A percentile compares a stretch with the other conserved stretches of the same genome.
phyloP scores from a whole-genome alignment of 2,797 vertebrate species.

The Gadopsis bispinosus region DNA sequence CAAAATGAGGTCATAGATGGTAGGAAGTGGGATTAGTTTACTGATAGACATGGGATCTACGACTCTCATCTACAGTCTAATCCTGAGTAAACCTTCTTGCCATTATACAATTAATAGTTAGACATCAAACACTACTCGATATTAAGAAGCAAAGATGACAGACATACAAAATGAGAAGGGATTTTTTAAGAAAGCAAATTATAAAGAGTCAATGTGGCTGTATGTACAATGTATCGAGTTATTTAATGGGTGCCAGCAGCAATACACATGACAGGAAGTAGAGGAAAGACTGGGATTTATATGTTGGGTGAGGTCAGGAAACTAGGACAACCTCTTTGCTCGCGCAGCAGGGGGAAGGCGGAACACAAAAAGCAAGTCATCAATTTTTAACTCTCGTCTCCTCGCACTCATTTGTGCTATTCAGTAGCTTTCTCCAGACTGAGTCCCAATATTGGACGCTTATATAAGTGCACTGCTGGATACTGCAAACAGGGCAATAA shows the following conservation, averaged over 20 bases:
- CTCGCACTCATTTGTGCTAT: constrained; percentile 57
- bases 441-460: constrained; percentile 41
- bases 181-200: not conserved
- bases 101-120: constrained; percentile 55
- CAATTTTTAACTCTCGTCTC: constrained; percentile 74
- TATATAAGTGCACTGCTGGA: constrained; percentile 53
- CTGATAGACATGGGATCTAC: constrained; percentile 66
- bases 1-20: constrained; percentile 51
- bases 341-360: constrained; percentile 23
- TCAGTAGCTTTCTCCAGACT: constrained; percentile 63
- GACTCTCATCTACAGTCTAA: constrained; percentile 42
- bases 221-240: not conserved
- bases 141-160: constrained; percentile 25
- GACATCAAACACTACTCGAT: constrained; percentile 24
- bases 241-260: constrained; percentile 6
- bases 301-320: constrained; percentile 63
- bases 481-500: constrained; percentile 32
- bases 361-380: constrained; percentile 76
- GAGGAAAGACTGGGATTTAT: constrained; percentile 33
- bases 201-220: not conserved
- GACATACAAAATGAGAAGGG: constrained; percentile 6
- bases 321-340: constrained; percentile 64
- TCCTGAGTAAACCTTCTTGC: constrained; percentile 46
- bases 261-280: constrained; percentile 18
- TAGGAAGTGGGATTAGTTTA: constrained; percentile 62